Evolutionary conservation across 1,140 invertebrate species (phyloP), one percentile per base, ranked within the genome.

Genomic region (Diorhabda elongata): DNA sequence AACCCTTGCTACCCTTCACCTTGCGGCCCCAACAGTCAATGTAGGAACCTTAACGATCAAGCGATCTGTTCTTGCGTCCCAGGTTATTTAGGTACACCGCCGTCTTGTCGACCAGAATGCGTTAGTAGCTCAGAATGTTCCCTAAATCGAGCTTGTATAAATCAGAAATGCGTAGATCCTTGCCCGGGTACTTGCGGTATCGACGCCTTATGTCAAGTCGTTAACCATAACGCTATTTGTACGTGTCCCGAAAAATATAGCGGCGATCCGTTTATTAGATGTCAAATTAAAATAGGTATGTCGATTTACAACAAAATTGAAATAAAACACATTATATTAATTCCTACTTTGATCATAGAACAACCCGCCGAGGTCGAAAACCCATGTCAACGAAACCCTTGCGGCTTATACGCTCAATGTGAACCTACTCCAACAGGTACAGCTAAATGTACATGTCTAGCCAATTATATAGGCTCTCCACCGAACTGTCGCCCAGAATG

Each of bases 11-110:
- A 86, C 61, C 89, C 90, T 2, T 88, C 88, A 57, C 90, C 91
- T 5, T 95, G 93, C 80, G 93, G 90, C 11, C 84, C 88, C 0
- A 92, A 94, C 71, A 90, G 91, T 74, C 86, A 89, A 76, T 95
- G 93, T 77, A 82, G 87, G 79, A 83, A 87, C 79, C 81, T 89
- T 60, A 88, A 89, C 79, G 85, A 83, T 71, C 88, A 90, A 80
- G 88, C 90, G n/a, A 87, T 90, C 9, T 94, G 92, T 71, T 88
- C 89, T 58, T 93, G 91, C 76, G 70, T 90, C 44, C 83, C 86
- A 47, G 88, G 88, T 61, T 92, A 89, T 74, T 82, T 89, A 44
- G 91, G 92, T 63, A 87, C 85, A 69, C 91, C 91, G 42, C 90
- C 90, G 11, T 83, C 83, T 57, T 91, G 89, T 77, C 82, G 87